Percentiles rank a stretch among this genome's conserved stretches.
These are phyloP conservation scores for Cylindroiulus punctatus DNA, from an alignment of 2,888 invertebrate genomes.

Conservation along the genomic window DNA sequence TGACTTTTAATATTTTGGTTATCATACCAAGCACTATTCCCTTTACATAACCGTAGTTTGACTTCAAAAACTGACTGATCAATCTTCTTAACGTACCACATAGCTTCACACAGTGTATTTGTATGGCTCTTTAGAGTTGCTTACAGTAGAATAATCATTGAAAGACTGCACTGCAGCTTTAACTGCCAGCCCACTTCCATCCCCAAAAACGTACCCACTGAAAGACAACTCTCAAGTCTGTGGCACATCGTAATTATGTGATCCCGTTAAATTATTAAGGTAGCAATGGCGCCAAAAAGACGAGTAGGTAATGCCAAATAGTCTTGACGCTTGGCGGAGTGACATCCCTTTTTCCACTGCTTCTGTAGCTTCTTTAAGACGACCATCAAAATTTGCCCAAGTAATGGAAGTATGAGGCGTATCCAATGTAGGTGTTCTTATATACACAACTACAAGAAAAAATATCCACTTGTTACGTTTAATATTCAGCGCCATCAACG, in stretches of 20 bases:
- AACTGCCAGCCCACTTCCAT: too few species aligned
- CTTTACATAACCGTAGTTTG: too few species aligned
- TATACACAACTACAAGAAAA: conserved; percentile 36
- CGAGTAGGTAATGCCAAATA: conserved; percentile 86
- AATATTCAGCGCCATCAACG: background rate
- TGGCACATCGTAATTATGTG: background rate
- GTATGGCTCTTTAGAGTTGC: too few species aligned
- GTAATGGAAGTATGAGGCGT: conserved; percentile 25
- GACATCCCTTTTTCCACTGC: conserved; percentile 40
- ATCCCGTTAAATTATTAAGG: conserved; percentile 41
- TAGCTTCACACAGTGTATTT: too few species aligned
- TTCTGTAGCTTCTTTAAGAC: conserved; percentile 16
- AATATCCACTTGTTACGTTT: conserved; percentile 24
- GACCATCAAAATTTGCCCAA: conserved; percentile 40
- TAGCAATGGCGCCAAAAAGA: conserved; percentile 75
- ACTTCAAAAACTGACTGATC: too few species aligned
- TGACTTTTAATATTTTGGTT: too few species aligned
- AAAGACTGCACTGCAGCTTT: too few species aligned
- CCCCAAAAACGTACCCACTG: background rate
- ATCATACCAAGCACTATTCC: too few species aligned
- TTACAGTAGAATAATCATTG: too few species aligned
- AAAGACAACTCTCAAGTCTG: background rate
- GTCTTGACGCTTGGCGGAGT: conserved; percentile 80
- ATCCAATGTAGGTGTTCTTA: conserved; percentile 43
- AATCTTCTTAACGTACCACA: too few species aligned